These are phyloP conservation scores for Polylopha cassiicola DNA, from an alignment of 2,888 invertebrate genomes.

Conservation along the genomic window DNA sequence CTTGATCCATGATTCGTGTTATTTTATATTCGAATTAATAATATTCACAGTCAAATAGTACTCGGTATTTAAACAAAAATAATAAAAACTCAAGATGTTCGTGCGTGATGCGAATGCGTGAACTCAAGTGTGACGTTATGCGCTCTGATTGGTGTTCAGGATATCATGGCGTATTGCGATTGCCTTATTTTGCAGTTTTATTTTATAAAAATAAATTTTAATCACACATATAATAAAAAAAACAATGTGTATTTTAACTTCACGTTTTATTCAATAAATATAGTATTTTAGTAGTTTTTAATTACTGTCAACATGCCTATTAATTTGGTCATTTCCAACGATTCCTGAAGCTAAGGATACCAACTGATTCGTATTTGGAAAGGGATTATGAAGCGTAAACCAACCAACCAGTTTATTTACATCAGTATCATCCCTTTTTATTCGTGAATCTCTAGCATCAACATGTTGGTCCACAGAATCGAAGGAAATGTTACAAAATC, in stretches of 20 bases:
- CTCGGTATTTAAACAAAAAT: too few relatives aligned
- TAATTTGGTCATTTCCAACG: constrained; percentile 29
- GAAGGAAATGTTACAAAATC: constrained; percentile 23
- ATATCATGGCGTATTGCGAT: too few relatives aligned
- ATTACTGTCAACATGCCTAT: constrained; percentile 6
- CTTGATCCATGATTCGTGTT: not conserved
- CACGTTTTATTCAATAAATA: not conserved
- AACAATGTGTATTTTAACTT: not conserved
- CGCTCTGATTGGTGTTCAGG: not conserved
- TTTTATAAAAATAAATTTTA: not conserved
- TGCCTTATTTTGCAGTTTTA: not conserved
- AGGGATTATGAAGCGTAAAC: constrained; percentile 27
- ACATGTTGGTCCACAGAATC: constrained; percentile 26
- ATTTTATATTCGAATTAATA: not conserved
- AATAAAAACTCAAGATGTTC: not conserved
- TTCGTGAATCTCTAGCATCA: constrained; percentile 26
- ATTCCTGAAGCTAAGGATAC: constrained; percentile 29
- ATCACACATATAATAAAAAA: not conserved
- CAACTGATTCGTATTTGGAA: constrained; percentile 25
- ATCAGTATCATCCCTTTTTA: constrained; percentile 25
- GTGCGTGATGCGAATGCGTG: too few relatives aligned
- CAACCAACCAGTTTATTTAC: constrained; percentile 24
- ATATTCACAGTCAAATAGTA: too few relatives aligned
- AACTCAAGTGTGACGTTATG: too few relatives aligned
- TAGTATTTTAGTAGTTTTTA: not conserved